phyloP scores from a whole-genome alignment of 2,113 vertebrate species.

The Corythornis cristatus region DNA sequence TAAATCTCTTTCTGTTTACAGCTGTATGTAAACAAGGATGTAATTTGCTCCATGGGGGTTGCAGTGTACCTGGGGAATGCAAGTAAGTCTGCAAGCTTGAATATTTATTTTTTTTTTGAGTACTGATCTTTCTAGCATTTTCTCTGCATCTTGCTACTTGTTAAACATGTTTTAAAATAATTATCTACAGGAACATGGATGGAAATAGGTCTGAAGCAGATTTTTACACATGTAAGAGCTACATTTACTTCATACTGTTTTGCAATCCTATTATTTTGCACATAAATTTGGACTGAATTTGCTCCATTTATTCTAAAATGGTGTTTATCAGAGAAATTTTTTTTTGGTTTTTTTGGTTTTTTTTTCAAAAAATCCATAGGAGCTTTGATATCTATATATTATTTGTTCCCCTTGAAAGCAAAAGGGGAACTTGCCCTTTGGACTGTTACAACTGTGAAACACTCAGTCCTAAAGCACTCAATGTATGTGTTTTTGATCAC shows the following conservation, averaged over 20 bases:
- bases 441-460: not conserved
- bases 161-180: not conserved
- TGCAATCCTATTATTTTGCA: not conserved
- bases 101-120: not conserved
- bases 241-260: not conserved
- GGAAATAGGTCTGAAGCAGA: not conserved
- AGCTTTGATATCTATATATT: not conserved
- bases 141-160: not conserved
- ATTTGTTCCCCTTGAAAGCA: not conserved
- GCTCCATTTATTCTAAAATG: not conserved
- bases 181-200: not conserved
- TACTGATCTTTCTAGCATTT: not conserved
- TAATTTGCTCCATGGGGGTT: constrained; percentile 85
- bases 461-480: not conserved
- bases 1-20: constrained; percentile 60
- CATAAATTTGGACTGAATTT: not conserved
- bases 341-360: not conserved
- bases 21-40: constrained; percentile 95
- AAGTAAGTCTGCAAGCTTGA: constrained; percentile 80
- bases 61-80: constrained; percentile 87
- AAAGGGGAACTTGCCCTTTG: not conserved
- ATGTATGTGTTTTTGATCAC: not conserved
- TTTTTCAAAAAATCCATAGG: not conserved
- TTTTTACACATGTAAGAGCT: not conserved
- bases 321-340: not conserved